These are phyloP conservation scores for Macrotus californicus DNA, from an alignment of 2,113 vertebrate genomes.

Conservation along the genomic window DNA sequence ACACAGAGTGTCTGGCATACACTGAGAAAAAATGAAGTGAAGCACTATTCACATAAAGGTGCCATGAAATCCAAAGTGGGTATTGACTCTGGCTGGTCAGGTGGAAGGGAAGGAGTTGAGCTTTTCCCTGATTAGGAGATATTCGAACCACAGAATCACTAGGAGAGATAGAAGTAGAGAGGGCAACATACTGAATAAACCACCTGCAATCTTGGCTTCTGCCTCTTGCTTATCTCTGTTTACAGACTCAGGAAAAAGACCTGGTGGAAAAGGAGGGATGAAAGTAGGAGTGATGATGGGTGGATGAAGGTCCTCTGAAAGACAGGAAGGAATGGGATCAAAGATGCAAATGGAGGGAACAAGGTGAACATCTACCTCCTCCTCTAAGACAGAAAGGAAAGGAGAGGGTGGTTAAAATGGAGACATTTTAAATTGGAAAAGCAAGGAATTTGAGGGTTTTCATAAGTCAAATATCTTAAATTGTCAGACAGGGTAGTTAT, in stretches of 20 bases:
- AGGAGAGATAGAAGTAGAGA: neutral
- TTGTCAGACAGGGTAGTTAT: neutral
- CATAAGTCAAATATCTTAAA: conserved; percentile 3
- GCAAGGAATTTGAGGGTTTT: neutral
- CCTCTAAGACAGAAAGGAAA: neutral
- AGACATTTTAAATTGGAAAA: conserved; percentile 2
- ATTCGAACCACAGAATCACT: neutral
- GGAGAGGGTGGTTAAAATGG: neutral
- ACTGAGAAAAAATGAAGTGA: neutral
- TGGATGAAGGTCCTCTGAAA: neutral
- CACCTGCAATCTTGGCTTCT: neutral
- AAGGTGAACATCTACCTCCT: neutral
- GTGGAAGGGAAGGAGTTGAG: neutral
- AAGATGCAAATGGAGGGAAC: neutral
- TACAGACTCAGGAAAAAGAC: neutral
- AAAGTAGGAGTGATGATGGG: neutral
- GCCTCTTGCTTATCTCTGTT: neutral
- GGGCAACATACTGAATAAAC: neutral
- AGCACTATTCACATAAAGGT: neutral
- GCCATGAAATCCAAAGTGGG: neutral
- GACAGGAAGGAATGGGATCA: neutral
- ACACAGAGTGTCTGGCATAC: neutral
- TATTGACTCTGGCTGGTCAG: neutral
- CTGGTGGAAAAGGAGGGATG: neutral
- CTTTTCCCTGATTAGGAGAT: neutral